Conservation (phyloP, 35 echinoderm and acorn worm genomes). For the Apostichopus parvimensis region DNA sequence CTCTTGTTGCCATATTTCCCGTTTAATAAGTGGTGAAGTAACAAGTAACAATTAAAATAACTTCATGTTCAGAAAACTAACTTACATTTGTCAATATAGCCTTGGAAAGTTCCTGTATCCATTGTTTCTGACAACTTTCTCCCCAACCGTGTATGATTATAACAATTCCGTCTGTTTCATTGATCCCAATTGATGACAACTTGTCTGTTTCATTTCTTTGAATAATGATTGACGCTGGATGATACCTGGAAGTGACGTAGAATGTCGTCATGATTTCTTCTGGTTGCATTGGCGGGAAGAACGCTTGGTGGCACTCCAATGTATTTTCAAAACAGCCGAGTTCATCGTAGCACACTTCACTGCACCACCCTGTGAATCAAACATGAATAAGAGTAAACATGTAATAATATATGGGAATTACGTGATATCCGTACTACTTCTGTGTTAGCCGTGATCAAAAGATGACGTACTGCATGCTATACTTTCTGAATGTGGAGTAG, state of each 20-base stretch:
- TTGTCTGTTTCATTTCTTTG: neutral
- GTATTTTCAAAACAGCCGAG: conserved; percentile 70
- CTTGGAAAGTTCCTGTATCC: conserved; percentile 58
- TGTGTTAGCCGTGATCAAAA: too few species aligned
- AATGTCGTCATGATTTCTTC: conserved; percentile 67
- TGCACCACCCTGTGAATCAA: conserved; percentile 50
- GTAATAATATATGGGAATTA: too few species aligned
- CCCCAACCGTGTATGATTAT: conserved; percentile 78
- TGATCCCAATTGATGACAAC: neutral
- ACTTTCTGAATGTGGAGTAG: too few species aligned
- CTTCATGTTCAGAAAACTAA: neutral
- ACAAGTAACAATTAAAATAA: neutral
- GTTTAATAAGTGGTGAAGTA: neutral
- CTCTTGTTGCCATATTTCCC: neutral
- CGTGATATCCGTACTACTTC: too few species aligned
- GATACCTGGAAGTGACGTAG: neutral
- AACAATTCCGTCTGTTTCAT: conserved; percentile 4
- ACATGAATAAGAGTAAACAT: too few species aligned
- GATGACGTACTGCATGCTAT: too few species aligned
- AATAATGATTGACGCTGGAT: neutral
- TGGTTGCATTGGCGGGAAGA: conserved; percentile 68
- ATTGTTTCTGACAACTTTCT: conserved; percentile 48
- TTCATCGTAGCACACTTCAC: conserved; percentile 70
- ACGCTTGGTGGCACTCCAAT: conserved; percentile 50
- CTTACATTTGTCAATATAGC: conserved; percentile 63